Evolutionary conservation across 2,888 invertebrate species (phyloP).

Genomic region (Troides helena): DNA sequence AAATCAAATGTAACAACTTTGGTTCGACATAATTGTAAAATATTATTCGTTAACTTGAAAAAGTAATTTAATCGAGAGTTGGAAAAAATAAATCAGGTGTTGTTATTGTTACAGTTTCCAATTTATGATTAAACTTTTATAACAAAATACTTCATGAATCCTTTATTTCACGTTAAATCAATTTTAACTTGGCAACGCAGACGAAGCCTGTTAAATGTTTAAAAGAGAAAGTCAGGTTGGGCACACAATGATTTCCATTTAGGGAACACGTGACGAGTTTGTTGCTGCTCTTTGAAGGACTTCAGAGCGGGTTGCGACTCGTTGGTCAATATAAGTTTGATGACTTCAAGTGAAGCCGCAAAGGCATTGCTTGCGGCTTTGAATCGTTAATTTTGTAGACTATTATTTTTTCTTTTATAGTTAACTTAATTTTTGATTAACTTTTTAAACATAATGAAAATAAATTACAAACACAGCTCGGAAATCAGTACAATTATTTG

Average conservation of each 20-base stretch:
- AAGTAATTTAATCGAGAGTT: neutral
- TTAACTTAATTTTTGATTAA: neutral
- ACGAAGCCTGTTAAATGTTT: conserved; percentile 41
- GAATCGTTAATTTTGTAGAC: neutral
- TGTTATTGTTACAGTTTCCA: conserved; percentile 12
- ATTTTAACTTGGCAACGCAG: conserved; percentile 42
- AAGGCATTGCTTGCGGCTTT: neutral
- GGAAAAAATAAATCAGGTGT: neutral
- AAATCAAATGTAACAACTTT: neutral
- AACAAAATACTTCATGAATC: conserved; percentile 9
- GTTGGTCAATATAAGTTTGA: conserved; percentile 29
- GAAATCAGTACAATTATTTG: no score
- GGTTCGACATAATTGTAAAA: neutral
- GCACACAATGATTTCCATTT: conserved; percentile 51
- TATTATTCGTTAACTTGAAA: neutral
- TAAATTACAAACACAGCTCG: no score
- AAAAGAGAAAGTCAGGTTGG: conserved; percentile 38
- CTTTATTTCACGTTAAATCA: conserved; percentile 12
- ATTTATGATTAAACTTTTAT: conserved; percentile 8
- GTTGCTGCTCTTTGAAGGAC: conserved; percentile 53
- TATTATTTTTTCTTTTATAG: neutral
- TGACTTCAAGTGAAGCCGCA: conserved; percentile 14
- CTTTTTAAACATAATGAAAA: no score
- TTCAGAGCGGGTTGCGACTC: conserved; percentile 64
- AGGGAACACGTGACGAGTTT: conserved; percentile 62